Base-by-base conservation (phyloP, 1,140 invertebrate genomes). In the Venturia canescens region DNA sequence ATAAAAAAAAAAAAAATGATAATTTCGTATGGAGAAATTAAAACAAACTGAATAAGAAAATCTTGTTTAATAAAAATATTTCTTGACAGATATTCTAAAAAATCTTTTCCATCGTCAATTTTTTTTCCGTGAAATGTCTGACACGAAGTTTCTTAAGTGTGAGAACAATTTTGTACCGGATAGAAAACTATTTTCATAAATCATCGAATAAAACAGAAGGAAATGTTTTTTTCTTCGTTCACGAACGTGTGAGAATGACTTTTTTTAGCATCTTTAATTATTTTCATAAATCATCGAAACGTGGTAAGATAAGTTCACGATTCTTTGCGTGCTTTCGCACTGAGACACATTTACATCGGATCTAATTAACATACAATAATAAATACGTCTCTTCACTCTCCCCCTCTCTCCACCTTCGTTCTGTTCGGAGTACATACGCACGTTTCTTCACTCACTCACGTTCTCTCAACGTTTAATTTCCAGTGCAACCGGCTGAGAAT, bases 251-350 rank as follows among this genome's bases (percentile, higher is more conserved):
- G 53, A 57, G 21, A 57, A 57, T n/a, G 1, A n/a, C 16, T 57
- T 57, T 57, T 57, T 57, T 57, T 57, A 57, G 53, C 53, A 57
- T 57, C n/a, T 57, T n/a, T 50, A 72, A 72, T 15, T 31, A 72
- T 72, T 72, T 72, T 72, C 70, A 72, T 72, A 72, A 72, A 72
- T 48, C 70, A 72, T 72, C 70, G 70, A 72, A 72, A 72, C 70
- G 70, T 70, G 21, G 38, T 48, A 38, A 34, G 38, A 50, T 27
- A 27, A 13, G 27, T 31, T 70, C 38, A 31, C 31, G 31, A 70
- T 70, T 70, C 29, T 34, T 31, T 6, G 44, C 4, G 53, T 57
- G 53, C 18, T 23, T 57, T 57, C 53, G n/a, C 53, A 57, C 18
- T 34, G 67, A 38, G 67, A 70, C 29, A 70, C 70, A 72, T 72